Percentiles rank a stretch among this genome's conserved stretches.
Evolutionary conservation across 1,140 invertebrate genomes (phyloP).

Genomic region (Lordiphosa clarofinis): DNA sequence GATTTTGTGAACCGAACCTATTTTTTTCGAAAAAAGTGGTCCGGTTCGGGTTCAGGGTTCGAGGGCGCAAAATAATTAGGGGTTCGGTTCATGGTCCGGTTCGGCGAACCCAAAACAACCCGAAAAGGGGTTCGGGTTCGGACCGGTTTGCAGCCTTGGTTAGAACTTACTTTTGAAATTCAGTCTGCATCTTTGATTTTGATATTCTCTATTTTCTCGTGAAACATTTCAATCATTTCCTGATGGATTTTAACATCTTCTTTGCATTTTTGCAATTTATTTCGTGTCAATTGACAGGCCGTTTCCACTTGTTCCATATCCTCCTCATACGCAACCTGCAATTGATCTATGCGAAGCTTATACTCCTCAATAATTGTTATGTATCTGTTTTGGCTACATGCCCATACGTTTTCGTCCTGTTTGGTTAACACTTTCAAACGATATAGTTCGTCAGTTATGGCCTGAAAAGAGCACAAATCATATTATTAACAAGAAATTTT

Average conservation of each 20-base stretch:
- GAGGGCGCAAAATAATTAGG: too few relatives aligned
- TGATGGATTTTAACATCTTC: slow-evolving; percentile 27
- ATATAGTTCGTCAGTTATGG: slow-evolving; percentile 24
- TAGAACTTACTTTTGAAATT: slow-evolving; percentile 2
- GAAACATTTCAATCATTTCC: slow-evolving; percentile 30
- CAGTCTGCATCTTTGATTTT: neutral
- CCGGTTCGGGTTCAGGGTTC: too few relatives aligned
- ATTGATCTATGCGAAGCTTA: slow-evolving; percentile 13
- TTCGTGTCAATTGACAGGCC: slow-evolving; percentile 11
- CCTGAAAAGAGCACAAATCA: slow-evolving; percentile 8
- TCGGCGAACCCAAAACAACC: too few relatives aligned
- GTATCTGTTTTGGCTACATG: slow-evolving; percentile 4
- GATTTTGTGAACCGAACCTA: too few relatives aligned
- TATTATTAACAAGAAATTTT: too few relatives aligned
- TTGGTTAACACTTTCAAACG: neutral
- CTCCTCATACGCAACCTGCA: slow-evolving; percentile 26
- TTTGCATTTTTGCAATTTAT: slow-evolving; percentile 26
- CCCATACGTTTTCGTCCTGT: slow-evolving; percentile 13
- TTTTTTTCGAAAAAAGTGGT: too few relatives aligned
- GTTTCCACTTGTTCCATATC: slow-evolving; percentile 19
- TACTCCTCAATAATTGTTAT: slow-evolving; percentile 4
- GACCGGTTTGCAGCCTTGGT: too few relatives aligned
- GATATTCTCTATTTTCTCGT: slow-evolving; percentile 10
- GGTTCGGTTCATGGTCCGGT: too few relatives aligned
- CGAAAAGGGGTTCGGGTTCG: too few relatives aligned